These are phyloP conservation scores for Artibeus jamaicensis DNA, from an alignment of 2,797 vertebrate species.

Conservation along the genomic window DNA sequence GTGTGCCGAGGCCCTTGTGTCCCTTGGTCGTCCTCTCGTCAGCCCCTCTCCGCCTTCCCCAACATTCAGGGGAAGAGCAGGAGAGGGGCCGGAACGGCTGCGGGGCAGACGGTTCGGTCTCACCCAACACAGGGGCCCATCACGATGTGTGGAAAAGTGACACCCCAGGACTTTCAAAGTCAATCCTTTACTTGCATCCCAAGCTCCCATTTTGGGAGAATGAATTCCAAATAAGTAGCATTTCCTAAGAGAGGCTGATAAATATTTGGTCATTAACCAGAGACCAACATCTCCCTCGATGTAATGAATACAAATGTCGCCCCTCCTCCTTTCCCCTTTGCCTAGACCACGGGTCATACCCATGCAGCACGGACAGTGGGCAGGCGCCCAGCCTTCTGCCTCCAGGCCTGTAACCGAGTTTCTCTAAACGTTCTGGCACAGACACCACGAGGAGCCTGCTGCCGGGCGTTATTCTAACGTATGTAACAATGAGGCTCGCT, in stretches of 20 bases:
- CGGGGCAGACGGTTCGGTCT: not conserved
- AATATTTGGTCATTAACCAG: not conserved
- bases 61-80: not conserved
- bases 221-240: not conserved
- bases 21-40: not conserved
- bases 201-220: not conserved
- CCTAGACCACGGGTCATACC: not conserved
- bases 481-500: constrained; percentile 26
- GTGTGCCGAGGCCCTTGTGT: not conserved
- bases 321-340: not conserved
- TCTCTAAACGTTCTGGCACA: not conserved
- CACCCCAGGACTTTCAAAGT: not conserved
- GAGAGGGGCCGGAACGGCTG: too few relatives aligned
- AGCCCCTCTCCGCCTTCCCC: not conserved
- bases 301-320: not conserved
- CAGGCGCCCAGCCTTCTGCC: not conserved
- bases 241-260: not conserved
- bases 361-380: not conserved
- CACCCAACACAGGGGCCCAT: not conserved
- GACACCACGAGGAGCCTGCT: not conserved
- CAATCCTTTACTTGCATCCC: not conserved
- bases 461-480: not conserved
- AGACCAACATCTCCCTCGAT: not conserved
- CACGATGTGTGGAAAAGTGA: not conserved
- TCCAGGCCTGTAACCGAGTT: not conserved